Conservation (phyloP, 2,888 invertebrate species). For the Polydrusus tereticollis region DNA sequence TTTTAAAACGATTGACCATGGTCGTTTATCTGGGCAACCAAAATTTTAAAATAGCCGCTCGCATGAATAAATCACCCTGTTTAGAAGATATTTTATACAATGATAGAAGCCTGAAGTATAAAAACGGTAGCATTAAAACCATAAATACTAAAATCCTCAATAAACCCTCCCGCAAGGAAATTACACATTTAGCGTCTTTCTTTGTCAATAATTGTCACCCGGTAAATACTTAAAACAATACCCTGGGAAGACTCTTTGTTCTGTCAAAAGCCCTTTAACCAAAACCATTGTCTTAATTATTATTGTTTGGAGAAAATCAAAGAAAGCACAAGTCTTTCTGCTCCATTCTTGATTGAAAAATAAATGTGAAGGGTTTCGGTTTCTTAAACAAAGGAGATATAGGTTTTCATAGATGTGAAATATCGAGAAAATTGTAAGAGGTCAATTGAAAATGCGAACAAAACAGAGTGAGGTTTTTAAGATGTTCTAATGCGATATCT, state of each 20-base stretch:
- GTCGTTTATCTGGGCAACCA: too few species aligned
- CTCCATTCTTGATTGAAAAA: slow-evolving; percentile 41
- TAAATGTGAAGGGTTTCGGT: slow-evolving; percentile 15
- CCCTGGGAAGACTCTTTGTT: slow-evolving; percentile 33
- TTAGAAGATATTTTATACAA: too few species aligned
- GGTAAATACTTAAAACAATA: slow-evolving; percentile 43
- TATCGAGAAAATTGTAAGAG: background rate
- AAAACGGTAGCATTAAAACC: background rate
- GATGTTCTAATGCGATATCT: too few species aligned
- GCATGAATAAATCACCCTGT: too few species aligned
- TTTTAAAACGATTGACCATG: too few species aligned
- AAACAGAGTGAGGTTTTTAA: too few species aligned
- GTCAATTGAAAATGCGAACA: too few species aligned
- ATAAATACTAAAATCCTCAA: background rate
- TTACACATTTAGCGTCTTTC: slow-evolving; percentile 31
- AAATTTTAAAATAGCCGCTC: too few species aligned
- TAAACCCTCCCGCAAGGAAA: slow-evolving; percentile 19
- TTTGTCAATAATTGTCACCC: slow-evolving; percentile 38
- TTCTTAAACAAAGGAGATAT: slow-evolving; percentile 18
- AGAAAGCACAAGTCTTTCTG: slow-evolving; percentile 46
- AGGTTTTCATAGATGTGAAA: slow-evolving; percentile 12
- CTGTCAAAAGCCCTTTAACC: slow-evolving; percentile 36
- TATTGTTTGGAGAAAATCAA: slow-evolving; percentile 47
- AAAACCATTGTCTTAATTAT: slow-evolving; percentile 48
- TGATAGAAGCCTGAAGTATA: background rate